These are phyloP conservation scores for Enteromius trimaculatus DNA, from an alignment of 2,797 vertebrate genomes.

Conservation along the genomic window DNA sequence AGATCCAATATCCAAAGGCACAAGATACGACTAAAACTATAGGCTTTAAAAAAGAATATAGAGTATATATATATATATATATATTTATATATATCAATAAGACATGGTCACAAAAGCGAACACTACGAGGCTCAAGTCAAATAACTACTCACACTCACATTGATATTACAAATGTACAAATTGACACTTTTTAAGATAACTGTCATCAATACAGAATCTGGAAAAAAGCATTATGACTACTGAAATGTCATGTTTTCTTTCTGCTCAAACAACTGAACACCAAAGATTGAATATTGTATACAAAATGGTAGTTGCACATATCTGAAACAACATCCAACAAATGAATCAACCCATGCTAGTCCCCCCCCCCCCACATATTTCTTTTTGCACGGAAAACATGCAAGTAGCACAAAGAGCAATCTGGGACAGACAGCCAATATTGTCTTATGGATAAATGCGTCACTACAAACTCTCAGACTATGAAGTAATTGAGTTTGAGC, in stretches of 20 bases:
- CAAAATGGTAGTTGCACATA: slow-evolving; percentile 56
- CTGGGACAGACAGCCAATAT: slow-evolving; percentile 55
- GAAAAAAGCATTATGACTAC: slow-evolving; percentile 75
- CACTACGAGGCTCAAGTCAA: slow-evolving; percentile 83
- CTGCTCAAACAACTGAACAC: slow-evolving; percentile 60
- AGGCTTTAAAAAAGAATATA: slow-evolving; percentile 75
- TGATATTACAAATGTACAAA: slow-evolving; percentile 79
- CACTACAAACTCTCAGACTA: slow-evolving; percentile 54
- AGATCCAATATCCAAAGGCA: slow-evolving; percentile 90
- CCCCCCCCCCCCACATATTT: slow-evolving; percentile 39
- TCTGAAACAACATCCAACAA: slow-evolving; percentile 60
- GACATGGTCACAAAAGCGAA: slow-evolving; percentile 85
- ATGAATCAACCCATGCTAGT: slow-evolving; percentile 62
- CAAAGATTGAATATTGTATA: slow-evolving; percentile 59
- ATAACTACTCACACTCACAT: slow-evolving; percentile 83
- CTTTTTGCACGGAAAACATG: slow-evolving; percentile 59
- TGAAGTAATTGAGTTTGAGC: slow-evolving; percentile 43
- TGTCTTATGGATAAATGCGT: slow-evolving; percentile 41
- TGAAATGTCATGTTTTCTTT: slow-evolving; percentile 56
- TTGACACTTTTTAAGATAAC: slow-evolving; percentile 82
- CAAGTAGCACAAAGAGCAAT: slow-evolving; percentile 59
- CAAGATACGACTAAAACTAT: slow-evolving; percentile 88
- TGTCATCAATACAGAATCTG: slow-evolving; percentile 55
- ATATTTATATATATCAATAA: slow-evolving; percentile 74
- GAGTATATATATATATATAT: slow-evolving; percentile 69